phyloP scores from a whole-genome alignment of 2,113 vertebrate genomes.

The Saccopteryx leptura region DNA sequence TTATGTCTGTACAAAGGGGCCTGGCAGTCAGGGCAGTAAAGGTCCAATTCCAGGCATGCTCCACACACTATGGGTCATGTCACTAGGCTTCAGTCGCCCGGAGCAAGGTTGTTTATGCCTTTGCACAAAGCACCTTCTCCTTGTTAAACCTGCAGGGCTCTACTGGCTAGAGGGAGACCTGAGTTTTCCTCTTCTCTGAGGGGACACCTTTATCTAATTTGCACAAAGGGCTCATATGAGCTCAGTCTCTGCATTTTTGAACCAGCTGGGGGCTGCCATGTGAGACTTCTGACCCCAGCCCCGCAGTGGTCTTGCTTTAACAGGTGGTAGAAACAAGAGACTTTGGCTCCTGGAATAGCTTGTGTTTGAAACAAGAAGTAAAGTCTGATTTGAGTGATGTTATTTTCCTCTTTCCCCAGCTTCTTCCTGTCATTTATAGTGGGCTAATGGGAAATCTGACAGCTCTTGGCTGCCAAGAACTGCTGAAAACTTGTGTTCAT shows the following conservation, averaged over 20 bases:
- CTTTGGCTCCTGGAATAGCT: not conserved
- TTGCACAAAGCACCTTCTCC: not conserved
- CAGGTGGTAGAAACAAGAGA: not conserved
- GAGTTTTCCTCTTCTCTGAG: not conserved
- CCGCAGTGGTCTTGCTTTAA: not conserved
- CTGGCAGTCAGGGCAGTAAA: not conserved
- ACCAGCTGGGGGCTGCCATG: not conserved
- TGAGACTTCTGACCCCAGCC: not conserved
- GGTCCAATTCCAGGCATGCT: not conserved
- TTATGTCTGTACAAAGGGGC: not conserved
- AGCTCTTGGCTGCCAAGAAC: slow-evolving; percentile 40
- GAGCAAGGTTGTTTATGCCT: not conserved
- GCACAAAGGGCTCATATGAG: not conserved
- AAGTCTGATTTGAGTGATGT: not conserved
- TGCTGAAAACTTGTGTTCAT: not conserved
- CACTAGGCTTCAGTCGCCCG: not conserved
- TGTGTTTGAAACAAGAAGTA: slow-evolving; percentile 45
- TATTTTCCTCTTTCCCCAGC: not conserved
- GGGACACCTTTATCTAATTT: not conserved
- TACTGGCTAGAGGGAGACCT: not conserved
- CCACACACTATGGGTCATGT: not conserved
- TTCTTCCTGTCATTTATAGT: slow-evolving; percentile 21
- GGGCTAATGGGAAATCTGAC: not conserved
- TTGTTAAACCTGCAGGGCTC: not conserved
- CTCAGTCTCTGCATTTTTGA: not conserved